These are phyloP conservation scores for Halcyon smyrnensis DNA, from an alignment of 2,797 vertebrate genomes.

Conservation along the genomic window DNA sequence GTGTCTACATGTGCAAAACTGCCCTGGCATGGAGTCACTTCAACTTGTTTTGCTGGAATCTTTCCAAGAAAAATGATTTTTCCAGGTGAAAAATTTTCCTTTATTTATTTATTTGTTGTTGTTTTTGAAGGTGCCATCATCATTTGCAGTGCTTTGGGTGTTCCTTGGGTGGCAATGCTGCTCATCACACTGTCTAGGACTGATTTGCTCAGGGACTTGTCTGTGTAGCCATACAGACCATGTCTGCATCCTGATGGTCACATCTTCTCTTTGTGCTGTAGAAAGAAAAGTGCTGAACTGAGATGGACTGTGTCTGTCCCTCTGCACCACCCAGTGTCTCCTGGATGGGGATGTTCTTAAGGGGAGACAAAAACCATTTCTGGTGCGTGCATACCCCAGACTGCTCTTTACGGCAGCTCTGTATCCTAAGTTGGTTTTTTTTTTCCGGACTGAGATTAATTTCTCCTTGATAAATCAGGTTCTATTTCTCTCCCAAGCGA, in stretches of 20 bases:
- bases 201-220: not conserved
- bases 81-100: not conserved
- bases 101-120: not conserved
- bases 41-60: not conserved
- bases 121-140: not conserved
- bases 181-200: not conserved
- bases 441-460: not conserved
- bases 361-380: not conserved
- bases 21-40: not conserved
- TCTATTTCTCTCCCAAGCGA: not conserved
- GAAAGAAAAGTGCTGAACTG: not conserved
- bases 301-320: accelerated
- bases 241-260: not conserved
- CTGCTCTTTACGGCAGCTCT: not conserved
- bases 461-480: not conserved
- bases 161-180: not conserved
- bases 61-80: not conserved
- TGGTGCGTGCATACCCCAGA: not conserved
- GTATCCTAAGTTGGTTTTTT: not conserved
- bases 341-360: not conserved
- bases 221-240: accelerated
- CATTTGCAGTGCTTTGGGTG: not conserved
- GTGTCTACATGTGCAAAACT: not conserved
- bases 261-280: not conserved
- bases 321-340: not conserved